Evolutionary conservation across 2,888 invertebrate species (phyloP).

Genomic region (Atrina japonica): DNA sequence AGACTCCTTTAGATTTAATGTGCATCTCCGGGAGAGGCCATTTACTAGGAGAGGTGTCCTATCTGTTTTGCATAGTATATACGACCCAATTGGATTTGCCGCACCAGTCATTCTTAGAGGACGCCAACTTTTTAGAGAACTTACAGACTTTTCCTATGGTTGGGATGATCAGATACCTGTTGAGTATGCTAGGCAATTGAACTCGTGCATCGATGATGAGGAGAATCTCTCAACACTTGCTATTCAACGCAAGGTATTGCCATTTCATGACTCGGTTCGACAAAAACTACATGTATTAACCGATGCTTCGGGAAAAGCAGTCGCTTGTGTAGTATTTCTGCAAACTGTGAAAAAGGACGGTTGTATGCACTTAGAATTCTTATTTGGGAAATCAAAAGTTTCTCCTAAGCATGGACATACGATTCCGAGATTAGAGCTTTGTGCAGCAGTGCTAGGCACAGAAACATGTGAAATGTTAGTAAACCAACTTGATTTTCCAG

Average conservation of each 20-base stretch:
- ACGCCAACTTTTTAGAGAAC: constrained; percentile 42
- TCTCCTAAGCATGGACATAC: constrained; percentile 48
- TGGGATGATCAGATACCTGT: constrained; percentile 52
- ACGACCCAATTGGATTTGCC: constrained; percentile 51
- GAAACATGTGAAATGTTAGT: constrained; percentile 43
- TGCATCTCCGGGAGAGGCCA: constrained; percentile 27
- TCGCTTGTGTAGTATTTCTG: constrained; percentile 52
- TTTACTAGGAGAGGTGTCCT: constrained; percentile 48
- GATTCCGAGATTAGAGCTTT: no score
- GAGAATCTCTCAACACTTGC: constrained; percentile 18
- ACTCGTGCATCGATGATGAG: constrained; percentile 43
- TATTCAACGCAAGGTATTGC: constrained; percentile 39
- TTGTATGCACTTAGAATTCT: constrained; percentile 50
- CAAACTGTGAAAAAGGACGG: constrained; percentile 9
- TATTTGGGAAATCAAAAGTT: no score
- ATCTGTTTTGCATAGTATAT: constrained; percentile 51
- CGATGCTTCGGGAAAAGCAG: constrained; percentile 57
- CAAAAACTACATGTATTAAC: constrained; percentile 44
- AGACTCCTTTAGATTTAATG: constrained; percentile 43
- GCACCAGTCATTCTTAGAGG: constrained; percentile 48
- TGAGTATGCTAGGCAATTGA: constrained; percentile 26
- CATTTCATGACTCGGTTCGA: neutral
- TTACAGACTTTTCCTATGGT: constrained; percentile 33
- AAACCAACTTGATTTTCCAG: constrained; percentile 13
- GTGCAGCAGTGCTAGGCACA: constrained; percentile 52